Evolutionary conservation across 1,140 invertebrate species (phyloP).

Genomic region (Agrypnia vestita): DNA sequence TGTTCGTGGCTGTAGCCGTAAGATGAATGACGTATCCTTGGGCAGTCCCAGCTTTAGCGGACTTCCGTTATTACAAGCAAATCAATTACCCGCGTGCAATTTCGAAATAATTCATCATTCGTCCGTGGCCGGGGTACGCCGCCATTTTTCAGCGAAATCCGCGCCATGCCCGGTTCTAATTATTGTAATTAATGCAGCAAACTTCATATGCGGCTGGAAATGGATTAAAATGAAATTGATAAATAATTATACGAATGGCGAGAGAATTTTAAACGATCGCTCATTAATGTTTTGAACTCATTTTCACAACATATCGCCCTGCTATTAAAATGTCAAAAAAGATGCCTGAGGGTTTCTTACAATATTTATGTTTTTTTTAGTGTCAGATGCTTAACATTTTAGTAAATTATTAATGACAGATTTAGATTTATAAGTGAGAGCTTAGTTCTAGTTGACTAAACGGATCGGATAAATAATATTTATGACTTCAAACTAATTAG

Average conservation of each 20-base stretch:
- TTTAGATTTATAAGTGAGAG: too few species aligned
- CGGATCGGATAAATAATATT: too few species aligned
- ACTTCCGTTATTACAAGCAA: conserved; percentile 25
- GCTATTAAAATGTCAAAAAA: neutral
- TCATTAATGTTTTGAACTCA: neutral
- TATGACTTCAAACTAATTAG: too few species aligned
- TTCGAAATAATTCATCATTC: conserved; percentile 9
- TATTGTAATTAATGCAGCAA: neutral
- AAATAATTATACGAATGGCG: neutral
- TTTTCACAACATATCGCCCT: neutral
- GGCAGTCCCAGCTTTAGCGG: neutral
- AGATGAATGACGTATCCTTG: conserved; percentile 2
- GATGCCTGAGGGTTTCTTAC: neutral
- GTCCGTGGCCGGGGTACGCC: neutral
- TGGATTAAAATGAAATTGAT: conserved; percentile 10
- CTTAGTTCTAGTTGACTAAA: too few species aligned
- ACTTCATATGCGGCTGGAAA: neutral
- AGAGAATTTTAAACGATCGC: neutral
- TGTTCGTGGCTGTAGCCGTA: neutral
- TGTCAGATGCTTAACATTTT: neutral
- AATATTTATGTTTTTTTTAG: neutral
- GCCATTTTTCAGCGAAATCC: neutral
- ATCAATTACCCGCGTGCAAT: conserved; percentile 10
- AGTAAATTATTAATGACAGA: too few species aligned
- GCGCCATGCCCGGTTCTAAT: neutral